Base-by-base conservation (phyloP, 2,888 invertebrate genomes). In the Flexamia atlantica region DNA sequence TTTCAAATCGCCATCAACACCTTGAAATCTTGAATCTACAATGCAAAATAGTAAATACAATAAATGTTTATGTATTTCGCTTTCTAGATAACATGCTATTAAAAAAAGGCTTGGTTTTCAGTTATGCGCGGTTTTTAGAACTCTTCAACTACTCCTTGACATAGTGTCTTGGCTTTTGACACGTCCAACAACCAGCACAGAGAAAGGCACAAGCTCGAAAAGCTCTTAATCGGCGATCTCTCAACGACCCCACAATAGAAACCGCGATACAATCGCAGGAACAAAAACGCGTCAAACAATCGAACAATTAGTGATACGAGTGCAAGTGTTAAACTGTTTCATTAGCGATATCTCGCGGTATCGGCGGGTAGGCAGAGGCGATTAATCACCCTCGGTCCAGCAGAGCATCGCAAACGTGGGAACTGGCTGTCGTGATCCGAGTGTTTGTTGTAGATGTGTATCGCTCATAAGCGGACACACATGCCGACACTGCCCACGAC, bases 371-470 rank as follows among this genome's bases (percentile, higher is more conserved):
- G 74, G 74, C 74, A 14, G 40, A 50, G 17, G 4, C 74, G 46
- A 40, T 40, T 76, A 46, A 76, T 76, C 40, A 40, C 23, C 64
- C 57, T 23, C 30, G 14, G 64, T 1, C 64, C 64, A 28, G 28
- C 64, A 64, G 64, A 40, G 40, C 40, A 23, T 36, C 70, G 17
- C 20, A 40, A 25, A 28, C 74, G 74, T 76, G 74, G 74, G 74
- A 76, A 76, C 74, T 36, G 23, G 74, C 25, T 50, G 79, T 79
- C 79, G 79, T 79, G 79, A 79, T 28, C 57, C 1, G 79, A 79
- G 79, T 79, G 32, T 79, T 79, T 79, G 79, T 57, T 79, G 79
- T 79, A 79, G 79, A 79, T 79, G 53, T 79, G 79, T 79, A 79
- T 79, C 79, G 36, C 57, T 76, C 46, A 76, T 76, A 40, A 46